Evolutionary conservation across 2,888 invertebrate genomes (phyloP).

Genomic region (Cerastoderma edule): DNA sequence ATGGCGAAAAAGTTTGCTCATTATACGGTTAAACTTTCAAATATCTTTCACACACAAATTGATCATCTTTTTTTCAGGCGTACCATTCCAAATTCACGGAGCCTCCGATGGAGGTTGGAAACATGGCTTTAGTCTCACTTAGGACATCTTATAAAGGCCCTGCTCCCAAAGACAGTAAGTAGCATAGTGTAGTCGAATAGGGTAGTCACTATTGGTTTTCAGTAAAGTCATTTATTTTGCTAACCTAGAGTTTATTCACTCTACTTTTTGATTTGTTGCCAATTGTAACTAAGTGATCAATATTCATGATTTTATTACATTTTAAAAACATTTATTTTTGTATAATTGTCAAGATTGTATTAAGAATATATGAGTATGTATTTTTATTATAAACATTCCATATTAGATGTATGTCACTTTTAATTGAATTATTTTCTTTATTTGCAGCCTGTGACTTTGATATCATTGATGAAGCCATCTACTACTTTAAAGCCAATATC

Average conservation of each 20-base stretch:
- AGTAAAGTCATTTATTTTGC: too few relatives aligned
- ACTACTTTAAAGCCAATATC: constrained; percentile 99
- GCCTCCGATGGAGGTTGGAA: constrained; percentile 91
- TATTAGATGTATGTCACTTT: neutral
- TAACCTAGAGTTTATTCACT: too few relatives aligned
- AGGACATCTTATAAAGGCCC: constrained; percentile 96
- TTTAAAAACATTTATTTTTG: too few relatives aligned
- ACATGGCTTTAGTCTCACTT: constrained; percentile 96
- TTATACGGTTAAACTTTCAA: too few relatives aligned
- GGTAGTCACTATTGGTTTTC: constrained; percentile 85
- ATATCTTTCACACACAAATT: too few relatives aligned
- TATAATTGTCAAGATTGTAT: too few relatives aligned
- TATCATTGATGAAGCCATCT: constrained; percentile 98
- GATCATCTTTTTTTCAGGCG: constrained; percentile 90
- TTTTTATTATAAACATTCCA: too few relatives aligned
- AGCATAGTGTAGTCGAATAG: constrained; percentile 16
- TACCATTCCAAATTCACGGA: constrained; percentile 96
- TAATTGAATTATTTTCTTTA: constrained; percentile 17
- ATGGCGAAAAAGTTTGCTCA: too few relatives aligned
- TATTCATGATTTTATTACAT: too few relatives aligned
- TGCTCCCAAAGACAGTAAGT: constrained; percentile 87
- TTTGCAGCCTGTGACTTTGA: constrained; percentile 89
- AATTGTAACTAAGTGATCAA: too few relatives aligned
- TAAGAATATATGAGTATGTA: too few relatives aligned
- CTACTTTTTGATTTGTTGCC: too few relatives aligned